These are phyloP conservation scores for Rhagoletis pomonella DNA, from an alignment of 1,140 invertebrate genomes.

Conservation along the genomic window DNA sequence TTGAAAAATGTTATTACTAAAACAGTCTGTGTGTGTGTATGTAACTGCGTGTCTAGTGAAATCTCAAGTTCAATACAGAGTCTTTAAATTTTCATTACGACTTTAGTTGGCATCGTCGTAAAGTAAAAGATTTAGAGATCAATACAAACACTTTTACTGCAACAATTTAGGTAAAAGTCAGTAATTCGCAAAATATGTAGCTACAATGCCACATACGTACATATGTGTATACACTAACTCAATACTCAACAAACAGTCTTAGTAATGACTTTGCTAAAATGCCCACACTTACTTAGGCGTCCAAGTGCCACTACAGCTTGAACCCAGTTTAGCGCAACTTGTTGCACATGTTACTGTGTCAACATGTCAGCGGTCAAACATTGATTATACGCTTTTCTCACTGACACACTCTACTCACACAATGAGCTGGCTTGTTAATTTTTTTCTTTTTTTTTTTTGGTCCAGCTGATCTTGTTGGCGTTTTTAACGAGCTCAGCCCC, in stretches of 20 bases:
- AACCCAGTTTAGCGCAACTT: slow-evolving; percentile 17
- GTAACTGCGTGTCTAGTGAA: slow-evolving; percentile 2
- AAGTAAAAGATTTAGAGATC: background rate
- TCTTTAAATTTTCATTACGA: background rate
- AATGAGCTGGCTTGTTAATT: background rate
- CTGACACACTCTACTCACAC: background rate
- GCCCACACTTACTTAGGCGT: background rate
- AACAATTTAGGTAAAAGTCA: slow-evolving; percentile 44
- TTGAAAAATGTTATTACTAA: background rate
- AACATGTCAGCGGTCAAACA: slow-evolving; percentile 44
- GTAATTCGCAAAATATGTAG: background rate
- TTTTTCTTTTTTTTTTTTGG: no score
- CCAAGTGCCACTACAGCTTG: slow-evolving; percentile 11
- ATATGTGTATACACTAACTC: background rate
- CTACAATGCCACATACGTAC: background rate
- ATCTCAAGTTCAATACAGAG: background rate
- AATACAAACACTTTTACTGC: slow-evolving; percentile 30
- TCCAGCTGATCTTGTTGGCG: background rate
- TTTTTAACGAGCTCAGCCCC: slow-evolving; percentile 30
- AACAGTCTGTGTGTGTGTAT: background rate
- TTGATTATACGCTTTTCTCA: slow-evolving; percentile 48
- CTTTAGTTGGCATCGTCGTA: background rate
- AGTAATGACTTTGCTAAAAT: slow-evolving; percentile 16
- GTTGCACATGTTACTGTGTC: slow-evolving; percentile 38
- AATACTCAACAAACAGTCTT: background rate